Conservation (phyloP, 2,113 vertebrate species). For the Strix uralensis region DNA sequence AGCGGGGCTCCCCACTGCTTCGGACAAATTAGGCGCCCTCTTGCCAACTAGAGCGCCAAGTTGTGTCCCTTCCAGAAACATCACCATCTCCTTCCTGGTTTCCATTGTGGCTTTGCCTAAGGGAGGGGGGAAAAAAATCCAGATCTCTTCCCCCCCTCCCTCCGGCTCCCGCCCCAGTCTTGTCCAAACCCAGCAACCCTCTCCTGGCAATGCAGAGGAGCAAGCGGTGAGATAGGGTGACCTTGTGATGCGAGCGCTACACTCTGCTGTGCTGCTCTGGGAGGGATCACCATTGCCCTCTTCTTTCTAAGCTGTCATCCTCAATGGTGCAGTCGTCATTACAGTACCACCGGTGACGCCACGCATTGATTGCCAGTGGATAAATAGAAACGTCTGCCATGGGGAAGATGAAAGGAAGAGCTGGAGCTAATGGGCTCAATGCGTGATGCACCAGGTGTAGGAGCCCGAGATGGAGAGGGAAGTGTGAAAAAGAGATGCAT, state of each 20-base stretch:
- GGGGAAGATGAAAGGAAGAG: constrained; percentile 79
- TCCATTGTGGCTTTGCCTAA: constrained; percentile 81
- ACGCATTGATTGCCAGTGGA: constrained; percentile 88
- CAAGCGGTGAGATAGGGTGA: constrained; percentile 80
- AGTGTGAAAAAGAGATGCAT: constrained; percentile 79
- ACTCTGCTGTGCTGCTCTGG: constrained; percentile 88
- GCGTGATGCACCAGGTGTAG: constrained; percentile 78
- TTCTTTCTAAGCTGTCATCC: constrained; percentile 96
- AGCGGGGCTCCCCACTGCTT: constrained; percentile 78
- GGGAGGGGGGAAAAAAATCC: constrained; percentile 47
- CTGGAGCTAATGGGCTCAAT: constrained; percentile 77
- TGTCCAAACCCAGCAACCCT: constrained; percentile 53
- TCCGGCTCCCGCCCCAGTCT: constrained; percentile 35
- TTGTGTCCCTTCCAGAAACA: constrained; percentile 89
- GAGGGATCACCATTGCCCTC: constrained; percentile 97
- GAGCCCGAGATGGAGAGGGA: constrained; percentile 72
- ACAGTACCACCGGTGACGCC: constrained; percentile 94
- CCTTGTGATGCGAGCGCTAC: constrained; percentile 87
- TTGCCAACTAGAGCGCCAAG: constrained; percentile 83
- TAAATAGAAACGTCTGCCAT: constrained; percentile 89
- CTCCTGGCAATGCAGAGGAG: constrained; percentile 43
- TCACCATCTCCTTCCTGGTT: constrained; percentile 89
- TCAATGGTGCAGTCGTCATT: constrained; percentile 93
- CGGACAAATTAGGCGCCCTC: constrained; percentile 82
- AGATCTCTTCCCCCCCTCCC: constrained; percentile 45